Evolutionary conservation across 2,888 invertebrate genomes (phyloP).

Genomic region (Bedellia somnulentella): DNA sequence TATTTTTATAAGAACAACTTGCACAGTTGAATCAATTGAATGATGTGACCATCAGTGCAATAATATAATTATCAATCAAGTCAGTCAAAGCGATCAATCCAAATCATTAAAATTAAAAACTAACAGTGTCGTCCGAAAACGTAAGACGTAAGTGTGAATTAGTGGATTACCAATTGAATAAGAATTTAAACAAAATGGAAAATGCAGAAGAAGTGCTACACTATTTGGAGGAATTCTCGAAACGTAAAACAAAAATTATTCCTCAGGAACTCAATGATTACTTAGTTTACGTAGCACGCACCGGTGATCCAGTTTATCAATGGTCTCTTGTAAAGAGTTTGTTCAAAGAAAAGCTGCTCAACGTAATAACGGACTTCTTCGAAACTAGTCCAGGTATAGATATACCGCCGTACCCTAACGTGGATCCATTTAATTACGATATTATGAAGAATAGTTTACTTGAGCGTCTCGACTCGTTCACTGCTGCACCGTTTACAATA

Average conservation of each 20-base stretch:
- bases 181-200: slow-evolving; percentile 68
- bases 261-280: slow-evolving; percentile 89
- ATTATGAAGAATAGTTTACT: slow-evolving; percentile 82
- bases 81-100: too few species aligned
- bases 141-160: too few species aligned
- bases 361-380: slow-evolving; percentile 86
- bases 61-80: too few species aligned
- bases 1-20: too few species aligned
- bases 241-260: slow-evolving; percentile 75
- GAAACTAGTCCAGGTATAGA: slow-evolving; percentile 77
- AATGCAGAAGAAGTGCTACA: slow-evolving; percentile 84
- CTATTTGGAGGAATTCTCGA: slow-evolving; percentile 81
- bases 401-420: slow-evolving; percentile 85
- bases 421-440: slow-evolving; percentile 88
- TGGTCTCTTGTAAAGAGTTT: slow-evolving; percentile 87
- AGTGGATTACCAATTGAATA: too few species aligned
- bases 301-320: slow-evolving; percentile 91
- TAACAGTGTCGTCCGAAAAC: too few species aligned
- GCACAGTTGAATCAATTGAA: too few species aligned
- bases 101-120: too few species aligned
- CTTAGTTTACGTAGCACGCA: slow-evolving; percentile 86
- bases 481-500: slow-evolving; percentile 92
- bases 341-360: slow-evolving; percentile 83
- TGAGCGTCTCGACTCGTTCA: slow-evolving; percentile 80
- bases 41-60: too few species aligned